These are phyloP conservation scores for Catagonus wagneri DNA, from an alignment of 2,113 vertebrate genomes.

Conservation along the genomic window DNA sequence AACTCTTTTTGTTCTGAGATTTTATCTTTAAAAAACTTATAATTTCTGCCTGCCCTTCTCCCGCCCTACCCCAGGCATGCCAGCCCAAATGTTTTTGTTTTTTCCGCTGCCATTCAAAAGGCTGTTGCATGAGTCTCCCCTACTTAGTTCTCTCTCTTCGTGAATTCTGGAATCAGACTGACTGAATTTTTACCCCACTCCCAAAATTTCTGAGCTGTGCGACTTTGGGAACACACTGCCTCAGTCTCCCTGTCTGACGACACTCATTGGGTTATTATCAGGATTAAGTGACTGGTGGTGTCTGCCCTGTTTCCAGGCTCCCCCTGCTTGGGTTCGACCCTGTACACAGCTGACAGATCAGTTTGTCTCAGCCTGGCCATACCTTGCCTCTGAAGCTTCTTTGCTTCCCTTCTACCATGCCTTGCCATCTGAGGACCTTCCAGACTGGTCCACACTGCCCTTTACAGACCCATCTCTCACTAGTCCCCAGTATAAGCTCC, in stretches of 20 bases:
- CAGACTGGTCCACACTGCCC: neutral
- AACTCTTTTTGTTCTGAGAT: conserved; percentile 23
- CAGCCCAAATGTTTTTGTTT: neutral
- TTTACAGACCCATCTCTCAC: neutral
- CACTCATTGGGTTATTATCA: neutral
- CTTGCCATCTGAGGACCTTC: neutral
- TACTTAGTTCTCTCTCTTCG: neutral
- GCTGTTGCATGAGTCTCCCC: neutral
- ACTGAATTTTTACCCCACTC: neutral
- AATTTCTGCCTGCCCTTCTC: neutral
- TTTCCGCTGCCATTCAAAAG: neutral
- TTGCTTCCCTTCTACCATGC: neutral
- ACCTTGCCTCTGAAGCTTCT: neutral
- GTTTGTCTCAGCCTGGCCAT: neutral
- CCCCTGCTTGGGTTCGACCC: neutral
- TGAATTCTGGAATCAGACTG: neutral
- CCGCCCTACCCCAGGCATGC: neutral
- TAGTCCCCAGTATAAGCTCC: neutral
- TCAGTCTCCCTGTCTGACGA: neutral
- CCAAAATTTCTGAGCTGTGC: neutral
- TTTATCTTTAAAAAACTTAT: neutral
- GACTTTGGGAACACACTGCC: neutral
- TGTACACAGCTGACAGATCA: neutral
- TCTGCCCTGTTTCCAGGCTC: neutral
- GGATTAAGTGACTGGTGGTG: neutral